These are phyloP conservation scores for Pelochelys cantorii DNA, from an alignment of 2,797 vertebrate genomes.

Conservation along the genomic window DNA sequence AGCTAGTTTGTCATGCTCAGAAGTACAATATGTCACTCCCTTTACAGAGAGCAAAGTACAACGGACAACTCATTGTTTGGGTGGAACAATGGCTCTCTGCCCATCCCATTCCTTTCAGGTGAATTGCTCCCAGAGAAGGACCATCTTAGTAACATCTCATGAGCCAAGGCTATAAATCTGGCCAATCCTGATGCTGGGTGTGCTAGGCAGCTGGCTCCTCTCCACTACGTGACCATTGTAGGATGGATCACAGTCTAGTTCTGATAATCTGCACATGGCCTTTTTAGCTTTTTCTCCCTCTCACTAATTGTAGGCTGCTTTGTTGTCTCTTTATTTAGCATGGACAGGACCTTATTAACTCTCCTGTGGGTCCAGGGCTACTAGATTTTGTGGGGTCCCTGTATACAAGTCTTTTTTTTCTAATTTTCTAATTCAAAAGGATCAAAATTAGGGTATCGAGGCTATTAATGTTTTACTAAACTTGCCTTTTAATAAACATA, in stretches of 20 bases:
- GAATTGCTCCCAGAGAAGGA: background rate
- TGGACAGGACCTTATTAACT: too few species aligned
- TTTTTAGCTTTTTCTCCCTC: background rate
- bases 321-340: background rate
- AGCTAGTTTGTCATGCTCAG: background rate
- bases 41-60: background rate
- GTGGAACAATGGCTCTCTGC: background rate
- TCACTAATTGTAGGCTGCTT: background rate
- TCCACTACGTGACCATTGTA: background rate
- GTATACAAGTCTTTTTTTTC: too few species aligned
- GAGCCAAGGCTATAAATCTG: rapidly evolving
- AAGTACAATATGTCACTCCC: rapidly evolving
- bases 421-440: too few species aligned
- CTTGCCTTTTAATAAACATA: too few species aligned
- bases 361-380: too few species aligned
- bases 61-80: background rate
- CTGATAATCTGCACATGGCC: background rate
- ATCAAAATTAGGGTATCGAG: too few species aligned
- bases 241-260: background rate
- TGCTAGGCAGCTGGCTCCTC: background rate
- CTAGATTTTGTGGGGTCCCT: too few species aligned
- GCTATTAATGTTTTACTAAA: too few species aligned
- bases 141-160: background rate
- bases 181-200: background rate
- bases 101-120: background rate